Base-by-base conservation (phyloP, 1,140 invertebrate genomes). In the Habropoda laboriosa region DNA sequence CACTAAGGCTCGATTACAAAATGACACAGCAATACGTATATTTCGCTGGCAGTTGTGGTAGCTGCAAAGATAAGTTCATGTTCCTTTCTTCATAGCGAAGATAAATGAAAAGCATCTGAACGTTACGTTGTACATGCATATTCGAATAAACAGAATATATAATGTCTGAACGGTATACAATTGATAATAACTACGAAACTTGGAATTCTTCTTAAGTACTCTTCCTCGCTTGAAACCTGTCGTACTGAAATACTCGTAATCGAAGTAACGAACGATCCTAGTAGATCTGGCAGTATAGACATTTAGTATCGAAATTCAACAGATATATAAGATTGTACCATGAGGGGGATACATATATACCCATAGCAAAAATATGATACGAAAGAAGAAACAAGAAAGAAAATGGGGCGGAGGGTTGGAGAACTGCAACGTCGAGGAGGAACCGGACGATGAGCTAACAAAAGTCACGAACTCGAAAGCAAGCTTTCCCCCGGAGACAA, bases 401-500 rank as follows among this genome's bases (percentile, higher is more conserved):
- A 32, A 35, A 12, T 4, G 13, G 27, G n/a, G 18, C 2, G 1
- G 5, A 13, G 13, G 42, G 27, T 0, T 13, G 12, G 3, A 7
- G 10, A 18, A 49, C 18, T n/a, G n/a, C n/a, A n/a, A n/a, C n/a
- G n/a, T n/a, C n/a, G n/a, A n/a, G n/a, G 57, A 10, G 30, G 30
- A 55, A 55, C n/a, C 12, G 40, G 42, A 18, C 42, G 63, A 18
- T 13, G 71, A n/a, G 72, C 18, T 27, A 68, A 76, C 38, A 68
- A 63, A 64, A 51, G 45, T 40, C 35, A 51, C 57, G 47, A 35
- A 67, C 38, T 35, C 40, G 35, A 35, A 45, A 55, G 27, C 45
- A 7, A 2, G 5, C 8, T 21, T 51, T 5, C 16, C 38, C 24
- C 18, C 3, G 24, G 12, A 12, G 1, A 64, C 47, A 53, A 53